Percentiles rank a stretch among this genome's conserved stretches.
Evolutionary conservation across 2,888 invertebrate genomes (phyloP).

Genomic region (Mactromeris polynyma): DNA sequence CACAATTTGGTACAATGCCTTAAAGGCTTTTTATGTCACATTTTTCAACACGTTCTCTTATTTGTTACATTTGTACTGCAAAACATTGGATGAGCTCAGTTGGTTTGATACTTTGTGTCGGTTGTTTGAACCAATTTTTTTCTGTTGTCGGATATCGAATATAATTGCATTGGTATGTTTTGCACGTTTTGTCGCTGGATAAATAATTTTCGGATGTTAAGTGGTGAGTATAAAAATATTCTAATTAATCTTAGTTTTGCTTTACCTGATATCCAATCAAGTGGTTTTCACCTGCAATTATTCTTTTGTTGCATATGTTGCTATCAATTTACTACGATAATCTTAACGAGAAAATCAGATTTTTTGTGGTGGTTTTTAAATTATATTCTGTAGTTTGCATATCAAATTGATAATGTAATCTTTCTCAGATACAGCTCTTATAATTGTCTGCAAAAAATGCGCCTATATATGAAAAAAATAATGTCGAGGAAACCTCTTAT

Average conservation of each 20-base stretch:
- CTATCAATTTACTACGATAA: background rate
- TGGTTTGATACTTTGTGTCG: background rate
- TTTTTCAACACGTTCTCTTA: background rate
- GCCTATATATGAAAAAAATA: background rate
- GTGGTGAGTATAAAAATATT: background rate
- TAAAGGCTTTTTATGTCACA: background rate
- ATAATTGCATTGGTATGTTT: slow-evolving; percentile 15
- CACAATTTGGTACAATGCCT: background rate
- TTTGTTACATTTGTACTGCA: background rate
- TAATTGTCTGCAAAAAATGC: background rate
- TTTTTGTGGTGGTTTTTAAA: background rate
- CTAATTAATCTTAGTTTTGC: background rate
- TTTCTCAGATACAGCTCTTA: background rate
- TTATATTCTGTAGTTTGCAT: background rate
- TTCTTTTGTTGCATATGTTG: background rate
- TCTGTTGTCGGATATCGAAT: background rate
- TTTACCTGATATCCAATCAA: background rate
- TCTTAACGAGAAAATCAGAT: background rate
- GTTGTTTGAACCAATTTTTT: background rate
- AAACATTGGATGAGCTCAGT: background rate
- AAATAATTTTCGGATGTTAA: background rate
- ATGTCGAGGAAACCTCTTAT: background rate
- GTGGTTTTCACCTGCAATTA: slow-evolving; percentile 15
- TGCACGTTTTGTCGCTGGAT: background rate
- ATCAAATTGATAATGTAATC: background rate